Base-by-base conservation (phyloP, 2,113 vertebrate genomes). In the Morone chrysops region DNA sequence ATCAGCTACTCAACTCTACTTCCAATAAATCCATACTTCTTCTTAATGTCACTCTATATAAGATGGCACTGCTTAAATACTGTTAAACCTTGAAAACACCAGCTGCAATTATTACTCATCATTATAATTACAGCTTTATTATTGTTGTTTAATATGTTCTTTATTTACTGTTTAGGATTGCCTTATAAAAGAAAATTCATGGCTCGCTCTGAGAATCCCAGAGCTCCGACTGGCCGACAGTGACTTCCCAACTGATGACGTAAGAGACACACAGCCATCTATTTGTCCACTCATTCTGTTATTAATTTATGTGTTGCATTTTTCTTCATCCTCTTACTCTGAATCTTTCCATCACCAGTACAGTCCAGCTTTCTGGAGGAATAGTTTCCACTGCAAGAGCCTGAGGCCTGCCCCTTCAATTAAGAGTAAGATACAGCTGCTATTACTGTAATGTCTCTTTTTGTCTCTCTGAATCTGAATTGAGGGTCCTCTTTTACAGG, bases 351-450 rank as follows among this genome's bases (percentile, higher is more conserved):
- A 3, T 76, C 70, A 62, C 40, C 91, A 95, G 94, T 96, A 95
- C 73, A 94, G 93, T 90, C 95, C 96, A 11, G 92, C 94, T 31
- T 90, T 95, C 70, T 93, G 95, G 89, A 94, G 95, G 81, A 94
- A 92, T 7, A 94, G 90, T 78, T 94, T 94, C 61, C 91, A 94
- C 45, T 94, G 91, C 69, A 91, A 90, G 79, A 96, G 94, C 86
- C 91, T 96, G 80, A 95, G 96, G 20, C 96, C 96, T 5, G 95
- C 95, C 0, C 83, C 95, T 20, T 94, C 93, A 0, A 69, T 96
- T 81, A 96, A 94, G 91, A 96, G 97, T 97, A 96, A 95, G 96
- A 91, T 10, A 65, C 50, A 59, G 31, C 9, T 12, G 11, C 22
- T 13, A 1, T 25, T 11, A 36, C 20, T 17, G n/a, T 41, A 11